Evolutionary conservation across 2,797 vertebrate genomes (phyloP).

Genomic region (Myotis findleyi): DNA sequence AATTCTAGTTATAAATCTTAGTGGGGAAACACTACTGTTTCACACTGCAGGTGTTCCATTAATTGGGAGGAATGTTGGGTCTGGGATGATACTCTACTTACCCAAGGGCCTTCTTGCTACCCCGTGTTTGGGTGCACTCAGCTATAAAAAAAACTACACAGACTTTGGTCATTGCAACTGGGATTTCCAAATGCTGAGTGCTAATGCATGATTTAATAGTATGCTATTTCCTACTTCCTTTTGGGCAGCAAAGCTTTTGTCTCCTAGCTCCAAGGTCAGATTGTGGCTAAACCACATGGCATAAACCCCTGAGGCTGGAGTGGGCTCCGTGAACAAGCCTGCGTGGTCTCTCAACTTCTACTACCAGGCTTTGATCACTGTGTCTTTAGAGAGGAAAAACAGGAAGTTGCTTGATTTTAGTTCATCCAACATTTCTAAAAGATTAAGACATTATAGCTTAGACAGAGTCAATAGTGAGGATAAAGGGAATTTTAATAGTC

Average conservation of each 20-base stretch:
- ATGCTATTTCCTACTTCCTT: conserved; percentile 70
- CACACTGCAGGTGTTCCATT: conserved; percentile 63
- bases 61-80: conserved; percentile 49
- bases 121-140: conserved; percentile 50
- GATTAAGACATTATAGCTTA: neutral
- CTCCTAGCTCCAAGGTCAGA: conserved; percentile 53
- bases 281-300: neutral
- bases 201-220: conserved; percentile 82
- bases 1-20: conserved; percentile 69
- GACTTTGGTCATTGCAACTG: conserved; percentile 59
- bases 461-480: neutral
- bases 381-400: neutral
- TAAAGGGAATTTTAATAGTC: neutral
- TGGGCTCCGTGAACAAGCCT: neutral
- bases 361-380: neutral
- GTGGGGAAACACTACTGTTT: conserved; percentile 47
- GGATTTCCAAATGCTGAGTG: conserved; percentile 81
- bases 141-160: neutral
- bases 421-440: neutral
- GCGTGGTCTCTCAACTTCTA: neutral
- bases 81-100: neutral
- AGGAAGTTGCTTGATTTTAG: neutral
- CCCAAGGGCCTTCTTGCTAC: conserved; percentile 25
- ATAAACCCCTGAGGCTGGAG: conserved; percentile 2
- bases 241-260: conserved; percentile 69